phyloP scores from a whole-genome alignment of 1,140 invertebrate species.

The Drosophila simulans region DNA sequence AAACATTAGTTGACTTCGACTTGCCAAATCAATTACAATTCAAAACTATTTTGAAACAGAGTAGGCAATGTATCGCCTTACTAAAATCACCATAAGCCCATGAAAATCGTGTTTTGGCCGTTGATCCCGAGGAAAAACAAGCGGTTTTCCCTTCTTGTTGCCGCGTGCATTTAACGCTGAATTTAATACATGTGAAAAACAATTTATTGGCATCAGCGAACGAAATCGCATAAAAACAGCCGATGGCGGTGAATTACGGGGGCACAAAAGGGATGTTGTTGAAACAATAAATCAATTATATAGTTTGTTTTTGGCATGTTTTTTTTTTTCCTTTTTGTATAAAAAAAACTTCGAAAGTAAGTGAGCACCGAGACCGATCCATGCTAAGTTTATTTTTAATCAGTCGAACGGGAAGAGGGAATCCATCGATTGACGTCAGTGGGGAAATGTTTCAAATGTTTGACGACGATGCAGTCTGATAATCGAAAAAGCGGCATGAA shows the following conservation, averaged over 20 bases:
- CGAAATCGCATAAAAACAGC: slow-evolving; percentile 23
- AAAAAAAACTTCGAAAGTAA: slow-evolving; percentile 8
- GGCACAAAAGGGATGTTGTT: slow-evolving; percentile 20
- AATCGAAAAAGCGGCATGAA: slow-evolving; percentile 20
- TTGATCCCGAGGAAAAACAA: slow-evolving; percentile 2
- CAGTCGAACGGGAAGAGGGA: slow-evolving; percentile 1
- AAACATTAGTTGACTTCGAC: too few species aligned
- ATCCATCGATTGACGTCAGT: slow-evolving; percentile 25
- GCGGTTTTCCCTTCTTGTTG: background rate
- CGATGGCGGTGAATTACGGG: background rate
- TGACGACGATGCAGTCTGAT: background rate
- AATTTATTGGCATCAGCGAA: slow-evolving; percentile 28
- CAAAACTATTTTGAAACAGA: background rate
- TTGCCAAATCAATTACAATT: background rate
- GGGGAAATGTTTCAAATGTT: slow-evolving; percentile 15
- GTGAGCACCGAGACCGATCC: slow-evolving; percentile 3
- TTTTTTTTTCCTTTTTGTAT: background rate
- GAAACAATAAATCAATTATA: slow-evolving; percentile 62
- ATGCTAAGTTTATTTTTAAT: slow-evolving; percentile 42
- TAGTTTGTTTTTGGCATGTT: slow-evolving; percentile 19
- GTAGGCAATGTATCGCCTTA: background rate
- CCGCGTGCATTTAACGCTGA: slow-evolving; percentile 25
- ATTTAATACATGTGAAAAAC: slow-evolving; percentile 30
- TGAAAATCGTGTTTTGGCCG: background rate
- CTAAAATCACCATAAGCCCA: background rate